These are phyloP conservation scores for Chionis minor DNA, from an alignment of 2,113 vertebrate species.

Conservation along the genomic window DNA sequence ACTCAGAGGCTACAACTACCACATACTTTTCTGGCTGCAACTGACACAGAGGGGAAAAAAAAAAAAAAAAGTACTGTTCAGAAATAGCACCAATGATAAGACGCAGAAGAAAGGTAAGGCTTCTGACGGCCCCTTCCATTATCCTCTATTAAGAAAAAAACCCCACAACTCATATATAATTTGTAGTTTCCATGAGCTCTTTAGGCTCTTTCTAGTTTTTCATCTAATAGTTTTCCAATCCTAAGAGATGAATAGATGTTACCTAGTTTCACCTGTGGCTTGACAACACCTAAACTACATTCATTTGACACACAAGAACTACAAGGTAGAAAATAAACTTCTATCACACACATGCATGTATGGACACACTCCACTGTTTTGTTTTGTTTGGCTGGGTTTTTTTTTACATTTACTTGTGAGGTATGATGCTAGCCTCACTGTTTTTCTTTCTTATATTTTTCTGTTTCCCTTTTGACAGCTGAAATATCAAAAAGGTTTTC, in stretches of 20 bases:
- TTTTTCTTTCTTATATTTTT: not conserved
- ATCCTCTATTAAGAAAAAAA: not conserved
- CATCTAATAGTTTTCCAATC: not conserved
- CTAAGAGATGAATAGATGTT: not conserved
- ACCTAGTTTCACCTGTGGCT: not conserved
- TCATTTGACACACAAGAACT: not conserved
- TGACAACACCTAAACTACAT: not conserved
- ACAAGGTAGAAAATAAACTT: not conserved
- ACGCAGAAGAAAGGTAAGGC: not conserved
- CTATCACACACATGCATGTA: not conserved
- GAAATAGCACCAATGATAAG: not conserved
- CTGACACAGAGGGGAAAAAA: not conserved
- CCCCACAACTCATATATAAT: not conserved
- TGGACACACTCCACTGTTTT: not conserved
- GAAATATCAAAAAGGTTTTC: not conserved
- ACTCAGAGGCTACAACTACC: not conserved
- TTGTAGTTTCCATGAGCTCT: not conserved
- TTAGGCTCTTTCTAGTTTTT: not conserved
- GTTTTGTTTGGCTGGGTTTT: not conserved
- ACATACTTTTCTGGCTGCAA: not conserved
- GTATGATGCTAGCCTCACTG: not conserved
- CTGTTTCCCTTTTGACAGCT: not conserved
- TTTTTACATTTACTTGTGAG: not conserved
- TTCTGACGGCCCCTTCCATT: not conserved
- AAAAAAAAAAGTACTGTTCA: not conserved